Percentiles rank a stretch among this genome's conserved stretches.
Evolutionary conservation across 2,888 invertebrate genomes (phyloP).

Genomic region (Zhuqinia jingwanae): DNA sequence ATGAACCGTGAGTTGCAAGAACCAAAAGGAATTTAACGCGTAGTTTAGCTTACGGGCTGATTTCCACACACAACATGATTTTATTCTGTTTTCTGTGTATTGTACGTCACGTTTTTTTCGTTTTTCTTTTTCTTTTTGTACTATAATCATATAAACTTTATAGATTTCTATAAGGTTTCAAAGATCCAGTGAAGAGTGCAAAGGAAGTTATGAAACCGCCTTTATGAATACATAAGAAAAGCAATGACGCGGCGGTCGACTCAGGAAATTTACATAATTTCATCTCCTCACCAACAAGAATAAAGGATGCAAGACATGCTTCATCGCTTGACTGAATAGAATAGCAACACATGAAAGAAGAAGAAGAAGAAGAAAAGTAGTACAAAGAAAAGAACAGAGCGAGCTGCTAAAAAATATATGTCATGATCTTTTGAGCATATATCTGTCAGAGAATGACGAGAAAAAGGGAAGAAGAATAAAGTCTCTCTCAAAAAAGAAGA

Average conservation of each 20-base stretch:
- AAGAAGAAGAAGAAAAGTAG: not conserved
- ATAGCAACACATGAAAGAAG: too few relatives aligned
- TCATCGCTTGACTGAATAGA: conserved; percentile 44
- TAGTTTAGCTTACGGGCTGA: conserved; percentile 61
- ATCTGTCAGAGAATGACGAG: conserved; percentile 4
- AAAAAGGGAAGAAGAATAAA: conserved; percentile 14
- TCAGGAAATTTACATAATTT: conserved; percentile 76
- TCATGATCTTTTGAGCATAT: not conserved
- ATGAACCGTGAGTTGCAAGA: conserved; percentile 57
- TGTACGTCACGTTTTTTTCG: not conserved
- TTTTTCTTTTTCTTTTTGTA: conserved; percentile 15
- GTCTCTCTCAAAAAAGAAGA: not conserved
- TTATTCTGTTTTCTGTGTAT: too few relatives aligned
- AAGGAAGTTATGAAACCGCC: conserved; percentile 68
- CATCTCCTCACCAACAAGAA: conserved; percentile 54
- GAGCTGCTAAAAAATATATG: not conserved
- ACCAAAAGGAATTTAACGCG: conserved; percentile 69
- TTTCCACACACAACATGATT: not conserved
- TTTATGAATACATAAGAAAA: conserved; percentile 75
- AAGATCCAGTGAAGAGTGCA: conserved; percentile 35
- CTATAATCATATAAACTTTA: conserved; percentile 1
- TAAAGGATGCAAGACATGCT: conserved; percentile 43
- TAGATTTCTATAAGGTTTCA: not conserved
- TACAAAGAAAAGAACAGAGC: not conserved
- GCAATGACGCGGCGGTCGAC: conserved; percentile 59